Percentiles rank a stretch among this genome's conserved stretches.
Evolutionary conservation across 2,797 vertebrate genomes (phyloP).

Genomic region (Alca torda): DNA sequence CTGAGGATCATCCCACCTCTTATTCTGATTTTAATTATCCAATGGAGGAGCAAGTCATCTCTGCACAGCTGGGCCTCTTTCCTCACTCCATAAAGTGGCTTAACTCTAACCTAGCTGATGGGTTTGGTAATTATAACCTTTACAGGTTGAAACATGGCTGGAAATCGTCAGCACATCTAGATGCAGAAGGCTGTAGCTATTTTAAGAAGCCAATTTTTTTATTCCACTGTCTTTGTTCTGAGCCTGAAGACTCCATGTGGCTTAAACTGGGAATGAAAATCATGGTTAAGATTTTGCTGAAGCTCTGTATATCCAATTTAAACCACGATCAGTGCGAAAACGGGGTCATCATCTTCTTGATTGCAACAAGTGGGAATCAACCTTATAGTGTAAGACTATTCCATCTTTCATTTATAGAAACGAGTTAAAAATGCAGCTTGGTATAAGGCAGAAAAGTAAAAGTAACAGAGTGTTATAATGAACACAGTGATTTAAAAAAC

Average conservation of each 20-base stretch:
- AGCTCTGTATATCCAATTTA: constrained; percentile 1
- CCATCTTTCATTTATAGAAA: neutral
- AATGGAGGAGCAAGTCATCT: neutral
- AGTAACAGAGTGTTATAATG: neutral
- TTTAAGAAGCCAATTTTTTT: neutral
- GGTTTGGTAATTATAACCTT: neutral
- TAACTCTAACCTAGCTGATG: neutral
- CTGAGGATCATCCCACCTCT: neutral
- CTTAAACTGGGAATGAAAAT: constrained; percentile 8
- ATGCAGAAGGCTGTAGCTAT: neutral
- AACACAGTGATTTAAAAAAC: neutral
- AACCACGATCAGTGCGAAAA: neutral
- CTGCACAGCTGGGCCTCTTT: neutral
- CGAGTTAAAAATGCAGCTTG: neutral
- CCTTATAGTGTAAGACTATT: neutral
- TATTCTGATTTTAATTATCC: neutral
- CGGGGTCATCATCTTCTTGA: neutral
- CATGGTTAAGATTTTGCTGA: neutral
- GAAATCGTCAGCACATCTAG: neutral
- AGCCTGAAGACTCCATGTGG: neutral
- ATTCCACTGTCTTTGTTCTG: constrained; percentile 1
- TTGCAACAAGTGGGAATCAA: neutral
- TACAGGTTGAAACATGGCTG: neutral
- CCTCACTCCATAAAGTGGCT: neutral
- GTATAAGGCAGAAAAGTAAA: neutral